Evolutionary conservation across 30 jellyfish, hydroid and myxozoan species (phyloP), one percentile per base, ranked within the genome.

Genomic region (Hydractinia symbiolongicarpus): DNA sequence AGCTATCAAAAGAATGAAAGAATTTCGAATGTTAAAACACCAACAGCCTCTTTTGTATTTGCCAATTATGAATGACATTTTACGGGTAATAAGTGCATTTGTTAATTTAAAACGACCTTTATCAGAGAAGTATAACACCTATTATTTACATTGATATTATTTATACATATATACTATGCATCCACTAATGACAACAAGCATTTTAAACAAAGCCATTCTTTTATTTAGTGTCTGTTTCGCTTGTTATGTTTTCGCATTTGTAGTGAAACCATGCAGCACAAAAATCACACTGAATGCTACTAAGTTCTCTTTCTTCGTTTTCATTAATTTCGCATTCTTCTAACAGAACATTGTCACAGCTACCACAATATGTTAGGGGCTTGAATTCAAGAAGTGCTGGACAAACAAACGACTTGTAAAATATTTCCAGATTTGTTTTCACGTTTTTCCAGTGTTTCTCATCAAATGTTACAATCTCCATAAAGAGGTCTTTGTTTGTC

Each of bases 31-130:
- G n/a, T 55, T 77, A 52, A 55, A 77, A 55, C 40, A 11, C 15
- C 61, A 73, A 52, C 82, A 17, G 21, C 82, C 81, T 8, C 13
- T 77, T 9, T 11, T 15, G 13, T 9, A n/a, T 10, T 55, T 77
- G 82, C 84, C 82, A 8, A 14, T 77, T 14, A 4, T 54, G 15
- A 54, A 77, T 77, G 84, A 77, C 67, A 55, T 77, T 15, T 82
- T 77, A n/a, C 20, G 17, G 56, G 82, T 77, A 8, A 52, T 82
- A 15, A 14, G 54, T 77, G 67, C 78, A 15, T 55, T 77, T 13
- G 16, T 21, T 52, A 77, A 77, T 77, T 77, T 77, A 40, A 50
- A n/a, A 14, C 50, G 40, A 14, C 84, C 84, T 9, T 55, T 77
- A 15, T 1, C 69, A 11, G 69, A 58, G 69, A 0, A 11, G 69